These are phyloP conservation scores for Scaptomyza cyrtandrae DNA, from an alignment of 2,888 invertebrate species.

Conservation along the genomic window DNA sequence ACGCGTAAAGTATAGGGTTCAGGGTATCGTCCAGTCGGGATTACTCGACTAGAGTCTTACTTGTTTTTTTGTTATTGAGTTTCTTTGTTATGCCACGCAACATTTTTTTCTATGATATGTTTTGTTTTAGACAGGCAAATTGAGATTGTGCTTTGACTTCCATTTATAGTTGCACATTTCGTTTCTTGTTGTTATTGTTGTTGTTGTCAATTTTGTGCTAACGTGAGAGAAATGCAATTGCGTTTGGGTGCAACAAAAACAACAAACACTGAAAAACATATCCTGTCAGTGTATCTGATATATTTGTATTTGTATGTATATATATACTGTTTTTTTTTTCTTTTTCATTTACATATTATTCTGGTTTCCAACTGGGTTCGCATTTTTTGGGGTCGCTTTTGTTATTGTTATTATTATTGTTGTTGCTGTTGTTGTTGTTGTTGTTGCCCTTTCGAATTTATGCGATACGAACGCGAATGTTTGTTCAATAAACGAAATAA, in stretches of 20 bases:
- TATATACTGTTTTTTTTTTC: slow-evolving; percentile 8
- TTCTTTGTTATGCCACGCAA: slow-evolving; percentile 54
- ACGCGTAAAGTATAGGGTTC: too few species aligned
- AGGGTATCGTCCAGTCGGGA: too few species aligned
- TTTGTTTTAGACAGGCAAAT: slow-evolving; percentile 67
- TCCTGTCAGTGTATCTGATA: slow-evolving; percentile 19
- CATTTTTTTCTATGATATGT: slow-evolving; percentile 51
- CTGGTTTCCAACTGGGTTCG: slow-evolving; percentile 67
- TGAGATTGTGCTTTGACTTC: slow-evolving; percentile 33
- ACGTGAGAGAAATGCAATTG: slow-evolving; percentile 72
- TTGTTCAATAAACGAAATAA: slow-evolving; percentile 79
- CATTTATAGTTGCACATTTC: slow-evolving; percentile 56
- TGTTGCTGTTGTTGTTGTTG: slow-evolving; percentile 42
- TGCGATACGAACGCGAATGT: slow-evolving; percentile 76
- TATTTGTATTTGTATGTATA: slow-evolving; percentile 14
- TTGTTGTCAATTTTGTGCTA: slow-evolving; percentile 47
- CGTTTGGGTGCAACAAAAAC: slow-evolving; percentile 43
- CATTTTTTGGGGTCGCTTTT: slow-evolving; percentile 35
- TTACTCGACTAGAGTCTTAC: too few species aligned
- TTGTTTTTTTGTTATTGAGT: not conserved
- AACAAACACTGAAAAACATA: slow-evolving; percentile 28
- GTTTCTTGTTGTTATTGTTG: slow-evolving; percentile 6
- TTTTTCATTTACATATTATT: slow-evolving; percentile 72
- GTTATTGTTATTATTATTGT: slow-evolving; percentile 45
- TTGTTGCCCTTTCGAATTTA: slow-evolving; percentile 61